Evolutionary conservation across 2,113 vertebrate genomes (phyloP), one percentile per base, ranked within the genome.

Genomic region (Dendrocopos noguchii): DNA sequence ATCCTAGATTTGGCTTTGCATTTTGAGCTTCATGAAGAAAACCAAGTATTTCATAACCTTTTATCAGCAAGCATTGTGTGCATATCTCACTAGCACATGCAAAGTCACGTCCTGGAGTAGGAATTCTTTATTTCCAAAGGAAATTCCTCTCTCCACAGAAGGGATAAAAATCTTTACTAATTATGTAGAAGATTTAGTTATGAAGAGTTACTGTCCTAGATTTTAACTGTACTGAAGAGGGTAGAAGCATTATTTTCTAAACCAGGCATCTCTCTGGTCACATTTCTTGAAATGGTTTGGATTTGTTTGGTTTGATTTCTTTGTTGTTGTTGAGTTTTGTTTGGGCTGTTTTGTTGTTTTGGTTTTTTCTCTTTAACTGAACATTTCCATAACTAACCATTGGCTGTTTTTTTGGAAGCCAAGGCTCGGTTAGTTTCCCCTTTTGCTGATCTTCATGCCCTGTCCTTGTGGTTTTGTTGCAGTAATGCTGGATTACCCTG

Each of bases 81-180:
- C 1, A 0, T 81, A 55, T 84, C 71, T 76, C 50, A 14, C 28
- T 76, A 25, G 34, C 33, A 59, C 6, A 3, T 71, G 56, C 29
- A 73, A 52, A 63, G 29, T n/a, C 66, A 4, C 55, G 16, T 87
- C 57, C 42, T 71, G 52, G 86, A 91, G 67, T 47, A 77, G 65
- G 65, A 87, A 44, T 93, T 42, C 16, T 79, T 84, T 88, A 28
- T 88, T 90, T 80, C 46, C 34, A 50, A 61, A 79, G 27, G 55
- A 92, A 91, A 82, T 82, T 70, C 34, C 17, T 57, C 56, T 89
- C 8, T 80, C n/a, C 16, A 5, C 56, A 12, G 0, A 12, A 64
- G 12, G 42, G 44, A 50, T 75, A 68, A 93, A 90, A 88, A 31
- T 72, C 33, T 84, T 78, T 15, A 22, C 44, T 72, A 33, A 47